Percentiles rank a stretch among this genome's conserved stretches.
Conservation (phyloP, 2,113 vertebrate species). For the Laticauda colubrina region DNA sequence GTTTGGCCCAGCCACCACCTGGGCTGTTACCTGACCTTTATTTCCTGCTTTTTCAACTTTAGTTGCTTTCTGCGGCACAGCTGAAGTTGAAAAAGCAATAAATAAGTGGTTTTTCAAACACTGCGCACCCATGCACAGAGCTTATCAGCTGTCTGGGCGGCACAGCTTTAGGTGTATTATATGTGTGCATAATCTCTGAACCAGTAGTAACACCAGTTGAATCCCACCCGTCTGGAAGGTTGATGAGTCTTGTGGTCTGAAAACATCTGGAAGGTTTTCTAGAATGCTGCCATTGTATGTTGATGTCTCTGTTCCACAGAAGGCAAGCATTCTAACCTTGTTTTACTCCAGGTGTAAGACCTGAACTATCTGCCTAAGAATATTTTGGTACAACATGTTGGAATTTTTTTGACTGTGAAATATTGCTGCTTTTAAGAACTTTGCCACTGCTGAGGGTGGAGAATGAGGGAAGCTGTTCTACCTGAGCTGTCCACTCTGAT, state of each 20-base stretch:
- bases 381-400: neutral
- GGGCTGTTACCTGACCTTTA: too few species aligned
- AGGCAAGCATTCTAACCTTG: neutral
- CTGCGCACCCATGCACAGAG: too few species aligned
- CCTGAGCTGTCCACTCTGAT: neutral
- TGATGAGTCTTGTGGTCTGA: neutral
- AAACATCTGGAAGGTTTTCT: neutral
- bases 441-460: neutral
- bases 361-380: too few species aligned
- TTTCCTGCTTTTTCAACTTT: too few species aligned
- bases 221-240: neutral
- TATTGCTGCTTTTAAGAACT: neutral
- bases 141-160: too few species aligned
- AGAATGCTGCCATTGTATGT: neutral
- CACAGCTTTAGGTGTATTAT: too few species aligned
- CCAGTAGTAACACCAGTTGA: too few species aligned
- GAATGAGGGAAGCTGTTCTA: neutral
- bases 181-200: too few species aligned
- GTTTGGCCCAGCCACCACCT: too few species aligned
- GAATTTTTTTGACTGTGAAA: neutral
- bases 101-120: too few species aligned
- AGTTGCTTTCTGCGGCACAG: too few species aligned
- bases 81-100: too few species aligned
- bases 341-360: neutral
- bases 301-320: neutral